phyloP scores from a whole-genome alignment of 2,888 invertebrate genomes.

The Drosophila stalkeri region DNA sequence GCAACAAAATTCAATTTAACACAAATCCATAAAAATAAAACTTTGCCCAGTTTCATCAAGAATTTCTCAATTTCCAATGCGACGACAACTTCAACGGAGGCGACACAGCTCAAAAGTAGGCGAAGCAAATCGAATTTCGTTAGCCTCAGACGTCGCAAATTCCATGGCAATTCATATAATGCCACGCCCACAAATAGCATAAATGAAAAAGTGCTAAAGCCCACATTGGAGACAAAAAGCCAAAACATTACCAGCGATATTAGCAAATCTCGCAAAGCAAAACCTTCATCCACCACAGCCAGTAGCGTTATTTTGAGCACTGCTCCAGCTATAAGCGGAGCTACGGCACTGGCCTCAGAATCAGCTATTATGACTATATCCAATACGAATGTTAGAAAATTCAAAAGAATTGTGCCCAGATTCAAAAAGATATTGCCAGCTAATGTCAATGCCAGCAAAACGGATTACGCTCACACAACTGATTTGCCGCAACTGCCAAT shows the following conservation, averaged over 20 bases:
- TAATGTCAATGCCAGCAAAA: constrained; percentile 3
- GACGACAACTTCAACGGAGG: background rate
- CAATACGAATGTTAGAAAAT: constrained; percentile 42
- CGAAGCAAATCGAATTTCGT: background rate
- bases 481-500: constrained; percentile 52
- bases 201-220: background rate
- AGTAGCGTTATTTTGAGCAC: constrained; percentile 10
- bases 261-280: background rate
- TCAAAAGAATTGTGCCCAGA: background rate
- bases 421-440: constrained; percentile 21
- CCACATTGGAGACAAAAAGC: background rate
- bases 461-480: constrained; percentile 29
- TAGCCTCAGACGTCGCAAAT: background rate
- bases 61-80: background rate
- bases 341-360: constrained; percentile 45
- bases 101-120: background rate
- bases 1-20: background rate
- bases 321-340: constrained; percentile 27
- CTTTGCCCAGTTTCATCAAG: background rate
- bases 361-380: constrained; percentile 69
- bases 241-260: background rate
- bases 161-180: background rate
- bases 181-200: background rate
- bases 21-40: background rate
- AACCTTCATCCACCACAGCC: background rate